These are phyloP conservation scores for Ametastegia equiseti DNA, from an alignment of 2,888 invertebrate species.

Conservation along the genomic window DNA sequence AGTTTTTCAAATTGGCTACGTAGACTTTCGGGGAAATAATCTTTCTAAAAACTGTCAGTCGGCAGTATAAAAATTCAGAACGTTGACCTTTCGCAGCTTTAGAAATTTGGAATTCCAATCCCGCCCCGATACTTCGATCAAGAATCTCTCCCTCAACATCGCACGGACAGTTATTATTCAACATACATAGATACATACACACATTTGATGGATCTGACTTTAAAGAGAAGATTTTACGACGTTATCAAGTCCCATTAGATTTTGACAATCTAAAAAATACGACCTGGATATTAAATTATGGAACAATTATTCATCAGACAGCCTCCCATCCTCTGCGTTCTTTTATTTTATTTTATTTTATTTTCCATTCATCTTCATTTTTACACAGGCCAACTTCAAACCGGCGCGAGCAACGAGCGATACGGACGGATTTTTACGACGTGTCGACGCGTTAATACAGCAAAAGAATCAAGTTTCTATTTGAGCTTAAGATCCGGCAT, in stretches of 20 bases:
- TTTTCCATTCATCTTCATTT: constrained; percentile 43
- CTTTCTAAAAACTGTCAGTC: too few species aligned
- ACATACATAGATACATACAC: neutral
- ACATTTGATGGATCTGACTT: neutral
- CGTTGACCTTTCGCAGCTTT: too few species aligned
- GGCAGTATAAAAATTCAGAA: too few species aligned
- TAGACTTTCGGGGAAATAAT: too few species aligned
- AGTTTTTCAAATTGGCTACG: too few species aligned
- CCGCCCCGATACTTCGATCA: neutral
- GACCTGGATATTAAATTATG: constrained; percentile 41
- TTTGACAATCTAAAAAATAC: constrained; percentile 45
- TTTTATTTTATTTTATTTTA: constrained; percentile 49
- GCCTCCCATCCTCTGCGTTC: constrained; percentile 48
- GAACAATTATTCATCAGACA: constrained; percentile 49
- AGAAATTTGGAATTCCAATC: too few species aligned
- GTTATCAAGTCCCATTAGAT: constrained; percentile 43
- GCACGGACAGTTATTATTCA: constrained; percentile 28
- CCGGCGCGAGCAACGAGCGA: neutral
- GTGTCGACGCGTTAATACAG: constrained; percentile 39
- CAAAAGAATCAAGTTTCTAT: constrained; percentile 37
- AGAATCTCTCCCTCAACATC: constrained; percentile 22
- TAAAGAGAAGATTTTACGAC: constrained; percentile 26
- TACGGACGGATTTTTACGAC: constrained; percentile 31
- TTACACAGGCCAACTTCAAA: constrained; percentile 1
- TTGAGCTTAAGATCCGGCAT: constrained; percentile 9